A percentile compares a stretch with the other conserved stretches of the same genome.
Conservation (phyloP, 2,797 vertebrate species). For the Hemibagrus guttatus region DNA sequence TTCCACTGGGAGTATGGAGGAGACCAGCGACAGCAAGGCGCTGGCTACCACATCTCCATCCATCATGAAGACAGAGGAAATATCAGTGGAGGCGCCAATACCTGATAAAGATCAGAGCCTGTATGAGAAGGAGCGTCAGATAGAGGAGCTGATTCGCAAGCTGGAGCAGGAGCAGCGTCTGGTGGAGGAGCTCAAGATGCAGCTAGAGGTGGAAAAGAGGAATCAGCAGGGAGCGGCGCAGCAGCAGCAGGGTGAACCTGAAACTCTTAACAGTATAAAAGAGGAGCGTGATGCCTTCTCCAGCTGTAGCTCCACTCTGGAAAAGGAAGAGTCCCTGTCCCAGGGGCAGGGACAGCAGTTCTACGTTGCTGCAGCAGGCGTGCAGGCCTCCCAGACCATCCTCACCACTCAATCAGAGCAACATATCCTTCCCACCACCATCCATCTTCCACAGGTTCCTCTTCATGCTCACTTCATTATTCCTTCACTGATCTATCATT, state of each 20-base stretch:
- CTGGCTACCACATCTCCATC: slow-evolving; percentile 78
- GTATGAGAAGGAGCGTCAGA: slow-evolving; percentile 95
- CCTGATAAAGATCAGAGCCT: slow-evolving; percentile 88
- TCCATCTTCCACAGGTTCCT: slow-evolving; percentile 79
- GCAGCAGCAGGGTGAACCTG: slow-evolving; percentile 58
- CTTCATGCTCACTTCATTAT: not conserved
- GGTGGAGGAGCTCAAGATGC: slow-evolving; percentile 95
- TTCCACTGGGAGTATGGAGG: slow-evolving; percentile 81
- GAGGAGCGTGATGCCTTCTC: slow-evolving; percentile 71
- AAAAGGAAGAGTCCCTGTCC: slow-evolving; percentile 78
- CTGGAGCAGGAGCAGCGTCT: slow-evolving; percentile 94
- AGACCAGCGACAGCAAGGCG: slow-evolving; percentile 77
- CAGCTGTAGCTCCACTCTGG: slow-evolving; percentile 65
- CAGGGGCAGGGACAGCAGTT: slow-evolving; percentile 56
- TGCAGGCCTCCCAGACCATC: slow-evolving; percentile 74
- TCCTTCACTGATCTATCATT: not conserved
- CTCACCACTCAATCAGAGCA: slow-evolving; percentile 74
- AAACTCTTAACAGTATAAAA: slow-evolving; percentile 72
- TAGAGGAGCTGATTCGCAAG: slow-evolving; percentile 91
- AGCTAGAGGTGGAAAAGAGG: slow-evolving; percentile 91
- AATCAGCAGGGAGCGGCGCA: slow-evolving; percentile 74
- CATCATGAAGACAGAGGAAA: slow-evolving; percentile 64
- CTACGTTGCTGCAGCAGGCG: slow-evolving; percentile 67
- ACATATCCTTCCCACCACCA: slow-evolving; percentile 76
- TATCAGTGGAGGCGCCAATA: slow-evolving; percentile 68